Base-by-base conservation (phyloP, 2,888 invertebrate species). In the Acleris literana region DNA sequence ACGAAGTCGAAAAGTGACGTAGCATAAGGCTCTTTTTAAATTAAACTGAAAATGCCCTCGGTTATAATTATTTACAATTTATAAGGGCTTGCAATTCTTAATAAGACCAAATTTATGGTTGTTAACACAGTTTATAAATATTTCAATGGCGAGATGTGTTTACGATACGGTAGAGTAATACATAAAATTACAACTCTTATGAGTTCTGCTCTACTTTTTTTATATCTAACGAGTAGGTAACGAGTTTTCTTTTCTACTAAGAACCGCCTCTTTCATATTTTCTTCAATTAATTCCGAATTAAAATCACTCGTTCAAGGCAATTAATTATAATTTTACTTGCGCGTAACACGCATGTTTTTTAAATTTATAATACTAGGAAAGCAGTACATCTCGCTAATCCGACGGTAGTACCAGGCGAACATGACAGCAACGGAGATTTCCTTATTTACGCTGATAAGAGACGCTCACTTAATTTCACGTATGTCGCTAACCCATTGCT, bases 381-480 rank as follows among this genome's bases (percentile, higher is more conserved):
- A 58, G 46, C 39, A 43, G 54, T 63, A 58, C 16, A 64, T 61
- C 60, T 61, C 25, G 61, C 46, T 66, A 62, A 66, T 61, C 46
- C 56, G 46, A 29, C 44, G 33, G 48, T n/a, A 61, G 56, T 66
- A 57, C 56, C 33, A 65, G 63, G 56, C 22, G 22, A 25, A 49
- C 55, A 51, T 43, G 49, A 59, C 25, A 18, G n/a, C 25, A 7
- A 29, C 7, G 55, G 59, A 59, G 39, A 49, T 55, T 60, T 65
- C 60, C 55, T 51, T 55, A 29, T 17, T 16, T 43, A 57, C 39
- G 9, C 59, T 49, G 60, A 60, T 65, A 55, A 60, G 39, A 13
- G 39, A 39, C 39, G 39, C 39, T 39, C 39, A 39, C 33, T 3
- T 1, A 39, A 9, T 4, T 13, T 39, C 39, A 39, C 39, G 39